Evolutionary conservation across 2,888 invertebrate genomes (phyloP).

Genomic region (Ommatoiulus sabulosus): DNA sequence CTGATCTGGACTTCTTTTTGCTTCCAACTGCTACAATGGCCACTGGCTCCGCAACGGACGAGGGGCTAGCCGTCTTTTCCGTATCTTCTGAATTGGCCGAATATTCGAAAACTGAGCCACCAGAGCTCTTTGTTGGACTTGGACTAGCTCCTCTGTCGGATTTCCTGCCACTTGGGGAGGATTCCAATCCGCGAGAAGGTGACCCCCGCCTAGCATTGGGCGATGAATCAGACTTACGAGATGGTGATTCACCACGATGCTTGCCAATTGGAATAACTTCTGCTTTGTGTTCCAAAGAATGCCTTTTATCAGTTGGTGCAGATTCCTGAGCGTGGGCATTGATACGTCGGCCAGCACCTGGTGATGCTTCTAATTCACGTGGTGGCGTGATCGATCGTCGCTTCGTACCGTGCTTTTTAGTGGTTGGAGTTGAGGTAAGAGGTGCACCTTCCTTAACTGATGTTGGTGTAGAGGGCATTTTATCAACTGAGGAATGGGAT

Average conservation of each 20-base stretch:
- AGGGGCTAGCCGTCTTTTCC: conserved; percentile 8
- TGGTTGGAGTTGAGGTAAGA: conserved; percentile 47
- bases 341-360: conserved; percentile 1
- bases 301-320: background rate
- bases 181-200: background rate
- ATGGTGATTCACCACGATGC: conserved; percentile 23
- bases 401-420: background rate
- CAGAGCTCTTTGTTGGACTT: conserved; percentile 56
- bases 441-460: background rate
- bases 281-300: background rate
- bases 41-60: background rate
- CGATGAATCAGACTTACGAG: background rate
- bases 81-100: conserved; percentile 51
- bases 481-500: conserved; percentile 50
- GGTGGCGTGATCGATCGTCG: conserved; percentile 1
- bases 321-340: background rate
- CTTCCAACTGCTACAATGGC: background rate
- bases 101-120: conserved; percentile 55
- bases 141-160: conserved; percentile 53
- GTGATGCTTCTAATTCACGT: background rate
- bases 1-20: background rate
- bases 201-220: background rate
- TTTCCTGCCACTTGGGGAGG: conserved; percentile 27
- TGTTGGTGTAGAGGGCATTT: conserved; percentile 49
- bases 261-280: background rate